A percentile compares a stretch with the other conserved stretches of the same genome.
Conservation (phyloP, 1,140 invertebrate species). For the Neocloeon triangulifer region DNA sequence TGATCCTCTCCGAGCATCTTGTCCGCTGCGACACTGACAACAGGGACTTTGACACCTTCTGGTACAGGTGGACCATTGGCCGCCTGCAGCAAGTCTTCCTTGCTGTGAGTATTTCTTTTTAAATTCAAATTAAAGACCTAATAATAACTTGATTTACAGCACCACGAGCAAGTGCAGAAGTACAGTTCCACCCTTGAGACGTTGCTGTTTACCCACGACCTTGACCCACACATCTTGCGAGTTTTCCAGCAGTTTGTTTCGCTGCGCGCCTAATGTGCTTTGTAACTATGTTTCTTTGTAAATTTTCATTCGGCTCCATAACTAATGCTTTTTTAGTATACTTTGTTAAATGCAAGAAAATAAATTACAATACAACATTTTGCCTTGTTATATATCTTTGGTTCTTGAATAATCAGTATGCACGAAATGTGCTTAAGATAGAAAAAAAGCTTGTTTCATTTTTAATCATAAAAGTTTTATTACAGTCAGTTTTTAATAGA, state of each 20-base stretch:
- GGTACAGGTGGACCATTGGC: conserved; percentile 92
- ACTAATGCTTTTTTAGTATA: no score
- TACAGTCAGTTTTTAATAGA: no score
- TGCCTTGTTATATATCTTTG: no score
- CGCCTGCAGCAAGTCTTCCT: conserved; percentile 89
- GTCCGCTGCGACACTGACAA: conserved; percentile 82
- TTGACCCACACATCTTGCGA: conserved; percentile 88
- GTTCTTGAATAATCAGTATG: no score
- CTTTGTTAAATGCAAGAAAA: no score
- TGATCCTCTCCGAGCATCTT: conserved; percentile 92
- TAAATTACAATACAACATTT: no score
- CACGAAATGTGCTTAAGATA: no score
- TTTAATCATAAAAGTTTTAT: no score
- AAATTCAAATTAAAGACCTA: background rate
- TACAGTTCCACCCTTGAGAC: conserved; percentile 88
- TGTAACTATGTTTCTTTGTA: no score
- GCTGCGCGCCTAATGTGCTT: conserved; percentile 32
- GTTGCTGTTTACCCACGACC: conserved; percentile 83
- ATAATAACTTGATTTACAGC: conserved; percentile 31
- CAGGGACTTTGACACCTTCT: conserved; percentile 79
- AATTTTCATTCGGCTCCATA: no score
- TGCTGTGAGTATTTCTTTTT: conserved; percentile 36
- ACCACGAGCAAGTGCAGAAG: conserved; percentile 94
- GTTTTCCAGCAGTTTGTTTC: conserved; percentile 94
- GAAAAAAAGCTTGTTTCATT: no score